Evolutionary conservation across 2,888 invertebrate genomes (phyloP).

Genomic region (Danaus chrysippus): DNA sequence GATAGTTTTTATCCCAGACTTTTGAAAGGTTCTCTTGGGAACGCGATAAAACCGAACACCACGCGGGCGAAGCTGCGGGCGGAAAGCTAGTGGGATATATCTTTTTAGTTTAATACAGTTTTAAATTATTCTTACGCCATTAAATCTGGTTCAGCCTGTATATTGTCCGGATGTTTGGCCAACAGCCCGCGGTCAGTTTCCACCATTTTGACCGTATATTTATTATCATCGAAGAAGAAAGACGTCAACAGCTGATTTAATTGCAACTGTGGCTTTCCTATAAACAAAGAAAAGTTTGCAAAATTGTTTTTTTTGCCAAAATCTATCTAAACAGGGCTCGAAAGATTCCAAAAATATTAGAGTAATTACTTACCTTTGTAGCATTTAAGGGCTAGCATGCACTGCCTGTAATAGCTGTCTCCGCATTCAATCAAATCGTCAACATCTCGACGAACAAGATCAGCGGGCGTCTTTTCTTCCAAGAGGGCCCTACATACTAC

Average conservation of each 20-base stretch:
- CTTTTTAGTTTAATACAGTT: background rate
- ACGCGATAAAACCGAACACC: no score
- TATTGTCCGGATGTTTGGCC: slow-evolving; percentile 62
- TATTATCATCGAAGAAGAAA: slow-evolving; percentile 61
- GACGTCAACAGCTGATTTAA: slow-evolving; percentile 57
- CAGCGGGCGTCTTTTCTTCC: slow-evolving; percentile 53
- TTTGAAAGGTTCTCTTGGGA: no score
- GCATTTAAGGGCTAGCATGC: slow-evolving; percentile 58
- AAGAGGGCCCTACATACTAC: slow-evolving; percentile 56
- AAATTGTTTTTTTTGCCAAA: background rate
- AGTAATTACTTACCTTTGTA: slow-evolving; percentile 56
- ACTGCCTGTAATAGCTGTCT: slow-evolving; percentile 58
- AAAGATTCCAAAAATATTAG: background rate
- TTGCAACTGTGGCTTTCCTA: slow-evolving; percentile 62
- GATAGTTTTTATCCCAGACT: no score
- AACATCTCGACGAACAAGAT: slow-evolving; percentile 50
- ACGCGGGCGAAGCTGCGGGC: no score
- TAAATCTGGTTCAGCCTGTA: slow-evolving; percentile 50
- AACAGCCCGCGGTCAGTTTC: slow-evolving; percentile 53
- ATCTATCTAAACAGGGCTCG: background rate
- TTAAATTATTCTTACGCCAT: slow-evolving; percentile 51
- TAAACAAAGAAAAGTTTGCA: background rate
- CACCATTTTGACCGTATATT: slow-evolving; percentile 60
- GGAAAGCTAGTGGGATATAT: no score
- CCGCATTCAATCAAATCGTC: slow-evolving; percentile 59